Percentiles rank a stretch among this genome's conserved stretches.
Evolutionary conservation across 2,888 invertebrate genomes (phyloP).

Genomic region (Cerastis leucographa): DNA sequence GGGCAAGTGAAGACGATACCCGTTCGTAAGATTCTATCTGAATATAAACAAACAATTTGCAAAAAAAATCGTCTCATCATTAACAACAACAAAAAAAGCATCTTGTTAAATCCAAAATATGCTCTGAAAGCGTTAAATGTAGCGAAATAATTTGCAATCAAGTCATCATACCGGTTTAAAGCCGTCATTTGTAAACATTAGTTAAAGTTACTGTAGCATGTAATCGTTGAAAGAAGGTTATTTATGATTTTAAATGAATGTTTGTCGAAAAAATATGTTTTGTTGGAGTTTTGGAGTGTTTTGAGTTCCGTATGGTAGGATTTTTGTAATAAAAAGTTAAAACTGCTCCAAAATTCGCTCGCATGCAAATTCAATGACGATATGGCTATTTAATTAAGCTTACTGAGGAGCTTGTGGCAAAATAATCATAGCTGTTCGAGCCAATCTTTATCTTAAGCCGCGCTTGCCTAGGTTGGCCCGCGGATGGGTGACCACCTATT

Average conservation of each 20-base stretch:
- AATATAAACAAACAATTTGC: background rate
- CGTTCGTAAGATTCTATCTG: background rate
- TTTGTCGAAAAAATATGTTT: slow-evolving; percentile 28
- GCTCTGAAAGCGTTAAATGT: slow-evolving; percentile 69
- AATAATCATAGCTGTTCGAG: no score
- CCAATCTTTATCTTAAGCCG: no score
- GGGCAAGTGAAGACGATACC: no score
- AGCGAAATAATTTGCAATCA: slow-evolving; percentile 80
- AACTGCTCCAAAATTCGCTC: background rate
- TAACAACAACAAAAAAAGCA: slow-evolving; percentile 30
- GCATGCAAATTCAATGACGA: no score
- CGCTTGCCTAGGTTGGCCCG: no score
- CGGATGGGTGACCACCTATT: no score
- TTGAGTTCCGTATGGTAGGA: slow-evolving; percentile 47
- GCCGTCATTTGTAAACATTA: slow-evolving; percentile 62
- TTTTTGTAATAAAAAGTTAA: background rate
- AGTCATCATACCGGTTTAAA: slow-evolving; percentile 54
- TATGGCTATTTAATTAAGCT: no score
- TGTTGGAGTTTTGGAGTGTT: background rate
- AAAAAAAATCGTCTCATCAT: slow-evolving; percentile 2
- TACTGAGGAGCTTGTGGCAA: no score
- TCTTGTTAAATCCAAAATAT: slow-evolving; percentile 38
- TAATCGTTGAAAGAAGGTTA: slow-evolving; percentile 70
- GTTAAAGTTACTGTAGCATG: slow-evolving; percentile 56
- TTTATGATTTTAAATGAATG: slow-evolving; percentile 77